Evolutionary conservation across 2,113 vertebrate genomes (phyloP), one percentile per base, ranked within the genome.

Genomic region (Nerophis ophidion): DNA sequence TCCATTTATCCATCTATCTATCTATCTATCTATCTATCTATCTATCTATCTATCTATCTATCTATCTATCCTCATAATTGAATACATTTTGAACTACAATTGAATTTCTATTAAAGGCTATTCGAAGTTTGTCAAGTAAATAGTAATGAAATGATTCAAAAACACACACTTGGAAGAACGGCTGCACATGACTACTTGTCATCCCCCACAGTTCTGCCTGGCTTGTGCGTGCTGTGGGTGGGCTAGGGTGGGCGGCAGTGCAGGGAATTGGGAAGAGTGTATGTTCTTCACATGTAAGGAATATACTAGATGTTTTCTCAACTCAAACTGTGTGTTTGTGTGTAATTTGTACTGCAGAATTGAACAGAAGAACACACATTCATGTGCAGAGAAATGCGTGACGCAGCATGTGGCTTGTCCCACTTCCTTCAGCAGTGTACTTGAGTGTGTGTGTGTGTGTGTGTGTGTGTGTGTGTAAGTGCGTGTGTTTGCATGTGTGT

Each of bases 331-430:
- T 19, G 15, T 36, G 9, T 45, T 3, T 36, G 10, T 60, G 14
- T 42, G n/a, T 48, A n/a, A 73, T 79, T 81, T 79, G 71, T 81
- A 68, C 72, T 67, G 57, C 8, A 66, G 74, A 71, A 71, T 79
- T 73, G 69, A 75, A 83, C 72, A 80, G 38, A 65, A 57, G 17
- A 55, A 36, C 66, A 63, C 67, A 66, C 68, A 53, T 57, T 52
- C 86, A 84, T 82, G 87, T 88, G 86, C 83, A 83, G 79, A 76
- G 72, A 88, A 88, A 89, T 88, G 81, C 88, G 84, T 79, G 76
- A 80, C 82, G 81, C 87, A 85, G 88, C 80, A 83, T 88, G 88
- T 86, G 84, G 80, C 78, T 84, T 90, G 88, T 85, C 87, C 87
- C 84, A 90, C 74, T 89, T 90, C 82, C 76, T 82, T 69, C 75